phyloP scores from a whole-genome alignment of 2,797 vertebrate species.

The Ataeniobius toweri region DNA sequence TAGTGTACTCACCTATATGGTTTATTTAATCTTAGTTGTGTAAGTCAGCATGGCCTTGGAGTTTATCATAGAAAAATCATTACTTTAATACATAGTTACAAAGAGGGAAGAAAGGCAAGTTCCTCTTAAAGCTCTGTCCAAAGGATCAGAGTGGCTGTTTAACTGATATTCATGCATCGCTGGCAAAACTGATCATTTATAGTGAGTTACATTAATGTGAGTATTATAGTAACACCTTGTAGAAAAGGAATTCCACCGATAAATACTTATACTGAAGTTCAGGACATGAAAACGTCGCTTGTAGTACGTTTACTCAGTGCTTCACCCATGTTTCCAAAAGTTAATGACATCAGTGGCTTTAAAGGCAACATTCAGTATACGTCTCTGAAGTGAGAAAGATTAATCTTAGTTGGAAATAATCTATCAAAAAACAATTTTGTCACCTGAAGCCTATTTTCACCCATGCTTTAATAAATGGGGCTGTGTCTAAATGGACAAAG shows the following conservation, averaged over 20 bases:
- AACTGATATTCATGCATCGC: background rate
- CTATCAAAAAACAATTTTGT: constrained; percentile 1
- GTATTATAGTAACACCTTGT: too few relatives aligned
- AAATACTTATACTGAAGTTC: background rate
- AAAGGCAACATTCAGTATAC: background rate
- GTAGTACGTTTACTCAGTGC: background rate
- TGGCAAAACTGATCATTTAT: background rate
- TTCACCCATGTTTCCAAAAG: background rate
- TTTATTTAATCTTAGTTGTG: background rate
- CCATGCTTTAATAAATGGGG: background rate
- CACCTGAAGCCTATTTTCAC: background rate
- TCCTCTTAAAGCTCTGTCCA: background rate
- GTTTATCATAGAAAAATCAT: background rate
- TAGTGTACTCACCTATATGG: background rate
- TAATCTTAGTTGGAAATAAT: background rate
- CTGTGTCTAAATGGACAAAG: background rate
- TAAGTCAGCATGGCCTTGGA: background rate
- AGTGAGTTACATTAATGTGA: background rate
- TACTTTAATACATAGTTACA: background rate
- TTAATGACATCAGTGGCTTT: background rate
- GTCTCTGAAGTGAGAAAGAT: background rate
- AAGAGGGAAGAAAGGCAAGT: background rate
- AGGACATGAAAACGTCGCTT: background rate
- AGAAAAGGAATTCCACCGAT: background rate
- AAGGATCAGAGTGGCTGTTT: background rate